These are phyloP conservation scores for Octopus sinensis DNA, from an alignment of 1,140 invertebrate genomes.

Conservation along the genomic window DNA sequence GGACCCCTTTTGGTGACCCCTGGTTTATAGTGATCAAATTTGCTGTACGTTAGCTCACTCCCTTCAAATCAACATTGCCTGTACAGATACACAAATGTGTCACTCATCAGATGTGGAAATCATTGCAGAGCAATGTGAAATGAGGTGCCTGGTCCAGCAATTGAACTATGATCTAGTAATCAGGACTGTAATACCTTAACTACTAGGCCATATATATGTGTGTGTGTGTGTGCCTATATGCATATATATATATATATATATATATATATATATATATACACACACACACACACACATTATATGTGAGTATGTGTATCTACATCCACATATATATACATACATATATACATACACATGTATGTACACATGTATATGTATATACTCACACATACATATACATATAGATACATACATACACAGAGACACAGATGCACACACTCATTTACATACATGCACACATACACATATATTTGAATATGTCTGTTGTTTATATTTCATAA, in stretches of 20 bases:
- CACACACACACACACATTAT: neutral
- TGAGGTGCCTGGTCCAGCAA: too few species aligned
- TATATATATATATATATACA: constrained; percentile 2
- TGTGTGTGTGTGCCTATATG: neutral
- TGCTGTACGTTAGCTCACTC: too few species aligned
- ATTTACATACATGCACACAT: neutral
- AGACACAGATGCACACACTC: neutral
- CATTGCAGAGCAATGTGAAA: too few species aligned
- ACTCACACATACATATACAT: neutral
- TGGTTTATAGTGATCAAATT: too few species aligned
- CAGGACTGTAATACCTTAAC: too few species aligned
- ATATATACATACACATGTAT: neutral
- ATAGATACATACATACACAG: neutral
- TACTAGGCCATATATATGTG: neutral
- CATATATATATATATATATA: neutral
- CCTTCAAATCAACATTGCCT: too few species aligned
- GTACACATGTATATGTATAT: neutral
- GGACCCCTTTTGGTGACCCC: too few species aligned
- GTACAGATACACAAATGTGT: too few species aligned
- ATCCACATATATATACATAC: neutral
- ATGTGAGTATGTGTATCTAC: neutral
- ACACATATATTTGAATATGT: neutral
- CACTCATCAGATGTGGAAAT: too few species aligned
- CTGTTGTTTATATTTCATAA: neutral
- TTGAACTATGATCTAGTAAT: too few species aligned